Conservation (phyloP, 2,797 vertebrate species). For the Oryzias sinensis region DNA sequence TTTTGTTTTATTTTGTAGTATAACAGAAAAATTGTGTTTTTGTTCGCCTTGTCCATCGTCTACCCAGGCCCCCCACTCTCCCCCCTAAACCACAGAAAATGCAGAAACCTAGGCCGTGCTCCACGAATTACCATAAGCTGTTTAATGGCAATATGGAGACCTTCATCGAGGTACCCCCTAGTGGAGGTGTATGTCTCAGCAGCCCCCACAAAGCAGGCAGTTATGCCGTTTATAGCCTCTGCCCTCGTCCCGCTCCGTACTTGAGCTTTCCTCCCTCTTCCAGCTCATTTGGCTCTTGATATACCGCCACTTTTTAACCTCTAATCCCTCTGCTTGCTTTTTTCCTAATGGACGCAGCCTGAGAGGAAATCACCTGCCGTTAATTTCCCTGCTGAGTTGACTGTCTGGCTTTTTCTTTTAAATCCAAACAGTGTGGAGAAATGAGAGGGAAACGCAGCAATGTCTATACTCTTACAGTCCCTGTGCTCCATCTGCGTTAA, state of each 20-base stretch:
- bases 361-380: constrained; percentile 41
- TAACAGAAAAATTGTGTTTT: constrained; percentile 55
- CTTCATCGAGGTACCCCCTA: constrained; percentile 96
- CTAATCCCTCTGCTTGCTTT: constrained; percentile 44
- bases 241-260: constrained; percentile 45
- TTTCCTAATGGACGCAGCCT: constrained; percentile 39
- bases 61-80: constrained; percentile 93
- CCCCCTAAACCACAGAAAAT: constrained; percentile 99
- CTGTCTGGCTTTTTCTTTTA: constrained; percentile 29
- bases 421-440: constrained; percentile 30
- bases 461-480: constrained; percentile 42
- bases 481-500: constrained; percentile 44
- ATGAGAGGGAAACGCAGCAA: constrained; percentile 36
- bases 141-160: constrained; percentile 99
- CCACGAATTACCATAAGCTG: constrained; percentile 98
- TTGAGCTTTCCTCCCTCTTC: constrained; percentile 56
- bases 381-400: constrained; percentile 40
- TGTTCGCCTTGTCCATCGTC: constrained; percentile 73
- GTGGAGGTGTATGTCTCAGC: constrained; percentile 73
- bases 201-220: constrained; percentile 71
- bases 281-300: constrained; percentile 57
- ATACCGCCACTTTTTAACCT: constrained; percentile 63
- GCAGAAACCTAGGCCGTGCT: constrained; percentile 98
- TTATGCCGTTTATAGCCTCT: constrained; percentile 73
- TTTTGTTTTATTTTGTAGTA: constrained; percentile 18